phyloP scores from a whole-genome alignment of 2,797 vertebrate genomes.

The Erpetoichthys calabaricus region DNA sequence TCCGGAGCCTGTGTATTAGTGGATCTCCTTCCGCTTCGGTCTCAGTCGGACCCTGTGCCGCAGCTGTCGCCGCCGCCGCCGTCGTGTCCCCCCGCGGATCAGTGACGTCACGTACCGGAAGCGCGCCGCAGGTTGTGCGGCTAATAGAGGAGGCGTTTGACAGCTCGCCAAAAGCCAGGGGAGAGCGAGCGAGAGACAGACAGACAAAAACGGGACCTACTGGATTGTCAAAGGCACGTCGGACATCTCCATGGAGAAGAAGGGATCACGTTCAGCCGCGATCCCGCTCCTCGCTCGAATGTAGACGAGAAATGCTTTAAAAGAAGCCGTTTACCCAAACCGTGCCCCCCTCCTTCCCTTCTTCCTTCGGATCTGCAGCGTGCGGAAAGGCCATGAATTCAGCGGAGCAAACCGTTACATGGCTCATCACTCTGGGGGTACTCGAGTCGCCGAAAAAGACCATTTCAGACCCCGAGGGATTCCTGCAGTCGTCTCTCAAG shows the following conservation, averaged over 20 bases:
- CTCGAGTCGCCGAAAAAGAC: constrained; percentile 92
- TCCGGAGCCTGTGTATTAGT: too few relatives aligned
- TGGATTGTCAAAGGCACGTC: constrained; percentile 53
- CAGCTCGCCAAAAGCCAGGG: constrained; percentile 57
- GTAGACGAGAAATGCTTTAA: constrained; percentile 24
- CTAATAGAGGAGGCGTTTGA: constrained; percentile 52
- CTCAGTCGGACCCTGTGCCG: too few relatives aligned
- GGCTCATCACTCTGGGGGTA: constrained; percentile 88
- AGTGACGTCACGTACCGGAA: constrained; percentile 68
- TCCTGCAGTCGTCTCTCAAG: constrained; percentile 70
- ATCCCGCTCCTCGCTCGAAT: constrained; percentile 30
- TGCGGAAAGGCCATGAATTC: constrained; percentile 65
- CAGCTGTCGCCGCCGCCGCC: too few relatives aligned
- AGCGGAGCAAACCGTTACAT: constrained; percentile 93
- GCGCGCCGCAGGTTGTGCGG: constrained; percentile 46
- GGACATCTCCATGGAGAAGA: constrained; percentile 53
- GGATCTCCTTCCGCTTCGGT: too few relatives aligned
- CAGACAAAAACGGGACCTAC: constrained; percentile 46
- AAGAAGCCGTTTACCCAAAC: constrained; percentile 5
- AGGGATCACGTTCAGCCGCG: constrained; percentile 33
- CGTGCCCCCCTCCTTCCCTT: constrained; percentile 8
- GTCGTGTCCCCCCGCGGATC: constrained; percentile 36
- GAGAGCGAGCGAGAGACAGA: constrained; percentile 27
- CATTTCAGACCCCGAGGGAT: constrained; percentile 82
- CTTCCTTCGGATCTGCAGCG: constrained; percentile 27